Percentiles rank a stretch among this genome's conserved stretches.
These are phyloP conservation scores for Halichondria panicea DNA, from an alignment of 37 sponge, comb jelly and placozoan species.

Conservation along the genomic window DNA sequence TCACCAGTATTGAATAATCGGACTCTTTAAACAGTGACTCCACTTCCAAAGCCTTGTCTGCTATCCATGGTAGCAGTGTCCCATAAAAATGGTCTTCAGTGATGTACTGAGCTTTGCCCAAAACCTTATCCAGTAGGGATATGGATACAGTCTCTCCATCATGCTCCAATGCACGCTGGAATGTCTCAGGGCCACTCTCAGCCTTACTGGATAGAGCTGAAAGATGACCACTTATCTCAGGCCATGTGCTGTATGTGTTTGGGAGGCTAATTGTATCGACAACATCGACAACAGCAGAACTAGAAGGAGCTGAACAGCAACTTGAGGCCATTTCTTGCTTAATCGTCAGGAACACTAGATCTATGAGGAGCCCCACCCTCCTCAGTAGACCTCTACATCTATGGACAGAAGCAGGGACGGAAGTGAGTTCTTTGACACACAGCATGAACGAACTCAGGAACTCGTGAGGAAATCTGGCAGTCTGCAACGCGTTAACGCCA, in stretches of 20 bases:
- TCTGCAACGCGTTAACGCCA: too few relatives aligned
- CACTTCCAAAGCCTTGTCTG: conserved; percentile 45
- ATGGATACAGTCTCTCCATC: conserved; percentile 5
- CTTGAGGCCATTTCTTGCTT: too few relatives aligned
- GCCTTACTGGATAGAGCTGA: conserved; percentile 1
- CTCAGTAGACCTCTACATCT: too few relatives aligned
- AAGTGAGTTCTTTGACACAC: too few relatives aligned
- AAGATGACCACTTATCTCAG: conserved; percentile 8
- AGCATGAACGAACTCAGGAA: too few relatives aligned
- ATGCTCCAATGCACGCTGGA: background rate
- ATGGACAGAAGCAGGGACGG: too few relatives aligned
- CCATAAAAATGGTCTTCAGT: conserved; percentile 29
- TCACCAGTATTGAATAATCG: conserved; percentile 13
- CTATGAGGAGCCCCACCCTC: too few relatives aligned
- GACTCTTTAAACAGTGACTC: conserved; percentile 26
- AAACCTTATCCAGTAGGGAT: conserved; percentile 1
- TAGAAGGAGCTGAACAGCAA: too few relatives aligned
- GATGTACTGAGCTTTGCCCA: background rate
- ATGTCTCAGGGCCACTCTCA: conserved; percentile 6
- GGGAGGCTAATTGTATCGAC: conserved; percentile 22
- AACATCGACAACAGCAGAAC: too few relatives aligned
- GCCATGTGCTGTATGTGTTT: conserved; percentile 16
- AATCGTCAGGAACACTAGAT: too few relatives aligned
- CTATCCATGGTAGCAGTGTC: conserved; percentile 49
- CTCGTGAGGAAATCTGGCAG: too few relatives aligned